Evolutionary conservation across 2,797 vertebrate species (phyloP).

Genomic region (Diplodus sargus): DNA sequence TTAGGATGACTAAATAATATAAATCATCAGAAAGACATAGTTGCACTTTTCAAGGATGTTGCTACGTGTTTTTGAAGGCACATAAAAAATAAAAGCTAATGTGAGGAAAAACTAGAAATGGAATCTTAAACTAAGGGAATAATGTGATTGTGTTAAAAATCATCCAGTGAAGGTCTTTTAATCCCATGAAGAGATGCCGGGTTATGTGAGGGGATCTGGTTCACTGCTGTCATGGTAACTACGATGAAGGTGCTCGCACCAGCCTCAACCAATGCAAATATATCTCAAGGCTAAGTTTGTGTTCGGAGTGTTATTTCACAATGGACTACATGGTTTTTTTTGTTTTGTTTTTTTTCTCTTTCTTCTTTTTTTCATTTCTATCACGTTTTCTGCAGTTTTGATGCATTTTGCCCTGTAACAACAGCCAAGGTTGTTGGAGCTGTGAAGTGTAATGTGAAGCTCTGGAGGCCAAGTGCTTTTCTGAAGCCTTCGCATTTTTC

Average conservation of each 20-base stretch:
- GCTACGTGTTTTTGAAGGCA: not conserved
- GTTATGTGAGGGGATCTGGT: not conserved
- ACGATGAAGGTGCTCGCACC: not conserved
- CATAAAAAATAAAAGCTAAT: not conserved
- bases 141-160: not conserved
- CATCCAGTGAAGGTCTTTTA: not conserved
- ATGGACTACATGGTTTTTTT: not conserved
- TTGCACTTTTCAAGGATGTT: too few species aligned
- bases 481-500: not conserved
- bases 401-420: conserved; percentile 4
- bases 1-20: not conserved
- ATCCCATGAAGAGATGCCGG: not conserved
- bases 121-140: not conserved
- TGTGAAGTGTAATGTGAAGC: not conserved
- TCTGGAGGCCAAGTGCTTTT: not conserved
- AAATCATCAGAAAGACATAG: not conserved
- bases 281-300: conserved; percentile 24
- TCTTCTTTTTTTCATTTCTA: not conserved
- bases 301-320: not conserved
- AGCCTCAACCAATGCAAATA: not conserved
- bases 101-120: not conserved
- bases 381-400: not conserved
- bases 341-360: not conserved
- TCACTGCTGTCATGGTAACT: conserved; percentile 51
- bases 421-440: not conserved